Base-by-base conservation (phyloP, 92 coral and sea anemone species). In the Scolanthus callimorphus region DNA sequence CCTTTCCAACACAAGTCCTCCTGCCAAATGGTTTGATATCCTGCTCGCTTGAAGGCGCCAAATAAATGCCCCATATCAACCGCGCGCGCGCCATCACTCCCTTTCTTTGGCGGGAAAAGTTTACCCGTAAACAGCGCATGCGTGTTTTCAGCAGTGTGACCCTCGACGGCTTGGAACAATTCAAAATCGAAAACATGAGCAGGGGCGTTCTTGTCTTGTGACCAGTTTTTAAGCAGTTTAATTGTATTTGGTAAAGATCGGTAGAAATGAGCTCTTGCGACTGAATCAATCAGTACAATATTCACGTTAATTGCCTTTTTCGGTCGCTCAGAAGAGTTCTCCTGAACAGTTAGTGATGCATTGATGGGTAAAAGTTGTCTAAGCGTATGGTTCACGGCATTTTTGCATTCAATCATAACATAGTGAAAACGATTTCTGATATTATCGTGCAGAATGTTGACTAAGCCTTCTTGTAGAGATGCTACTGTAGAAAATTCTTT, bases 151-250 rank as follows among this genome's bases (percentile, higher is more conserved):
- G 90, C 83, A 0, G 95, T 87, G 75, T 87, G 95, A 3, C 95
- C 95, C 26, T 87, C 89, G 15, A 87, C 85, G 2, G 95, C 90
- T 67, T 87, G 95, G 39, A 87, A 87, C 58, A 87, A 68, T 68
- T 87, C 95, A 25, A 87, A 87, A 59, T 87, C 95, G 48, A 77
- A 87, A 9, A 87, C 85, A 2, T 31, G 56, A 17, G 95, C 80
- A 4, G 88, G 84, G 15, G 72, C 67, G 43, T 51, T 10, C 26
- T 52, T 29, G 24, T 46, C 39, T 10, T n/a, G 48, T 4, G 74
- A 50, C 82, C 87, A 78, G 39, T 48, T 44, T 28, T 77, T 69
- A 21, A 89, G 73, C 10, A 82, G 62, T 51, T 73, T 62, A n/a
- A 85, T 69, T 19, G 89, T 89, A 31, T 73, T 67, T 22, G 89